Evolutionary conservation across 2,113 vertebrate species (phyloP), one percentile per base, ranked within the genome.

Genomic region (Sialia sialis): DNA sequence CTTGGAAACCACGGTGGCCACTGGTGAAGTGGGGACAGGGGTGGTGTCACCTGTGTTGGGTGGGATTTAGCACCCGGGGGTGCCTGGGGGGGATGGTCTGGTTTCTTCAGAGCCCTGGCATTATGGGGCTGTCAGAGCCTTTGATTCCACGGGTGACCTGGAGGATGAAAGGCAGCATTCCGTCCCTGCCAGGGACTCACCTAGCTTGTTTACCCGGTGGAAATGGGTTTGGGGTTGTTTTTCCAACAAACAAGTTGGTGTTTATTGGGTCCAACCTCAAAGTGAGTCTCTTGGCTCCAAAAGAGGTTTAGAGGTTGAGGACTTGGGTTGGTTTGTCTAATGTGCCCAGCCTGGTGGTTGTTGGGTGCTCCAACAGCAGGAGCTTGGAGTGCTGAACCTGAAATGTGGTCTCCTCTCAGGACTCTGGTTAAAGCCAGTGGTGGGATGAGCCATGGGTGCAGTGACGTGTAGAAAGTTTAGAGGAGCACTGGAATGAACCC

Each of bases 71-170:
- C n/a, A 43, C 46, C 11, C n/a, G 5, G 41, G 3, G 10, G 20
- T 84, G 62, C 44, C 54, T 1, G 1, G 27, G 7, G 11, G 13
- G 8, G 4, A 4, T 32, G 44, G 30, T 69, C 48, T 83, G 55
- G 63, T 49, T 36, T 41, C 55, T 79, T 66, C 60, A 52, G 58
- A 90, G 51, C n/a, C 12, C 63, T 0, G 0, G 59, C 0, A 0
- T 30, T 51, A n/a, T 0, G 2, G 60, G 41, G 26, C 64, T 1
- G 3, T 27, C 0, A 0, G 70, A 59, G 62, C 30, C 55, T 60
- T 80, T 64, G 54, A 32, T 38, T 60, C 44, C 4, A 0, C 21
- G 54, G 77, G 68, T 63, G 64, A 81, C 15, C 54, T 1, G 3
- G 49, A 13, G 7, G 77, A n/a, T 38, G 44, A 52, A 77, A 74